Base-by-base conservation (phyloP, 2,113 vertebrate species). In the Pelobates fuscus region DNA sequence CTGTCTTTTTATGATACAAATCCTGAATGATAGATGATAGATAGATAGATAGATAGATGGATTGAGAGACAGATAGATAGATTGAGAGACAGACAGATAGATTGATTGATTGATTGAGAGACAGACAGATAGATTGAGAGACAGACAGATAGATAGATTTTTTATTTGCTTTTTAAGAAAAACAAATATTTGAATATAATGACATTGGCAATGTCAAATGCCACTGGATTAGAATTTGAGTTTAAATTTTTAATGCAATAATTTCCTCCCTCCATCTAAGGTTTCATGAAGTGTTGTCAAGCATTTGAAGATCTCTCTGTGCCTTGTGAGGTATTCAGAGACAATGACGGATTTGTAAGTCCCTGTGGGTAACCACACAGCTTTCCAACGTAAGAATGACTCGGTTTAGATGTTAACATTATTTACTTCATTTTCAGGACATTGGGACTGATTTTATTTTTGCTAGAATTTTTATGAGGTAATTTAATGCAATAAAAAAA, bases 241-340 rank as follows among this genome's bases (percentile, higher is more conserved):
- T 68, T 43, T 77, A 77, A 77, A 77, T 77, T 77, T 77, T 77
- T 77, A 77, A 77, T 77, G 73, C 64, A 61, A 77, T 77, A 77
- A 77, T 61, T 77, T 77, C 73, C 65, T 68, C 26, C 55, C 3
- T 59, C 52, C 65, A 68, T 68, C 73, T 77, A 52, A 30, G 55
- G 73, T 77, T 77, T 77, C 73, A 77, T 77, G 64, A 52, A 77
- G 64, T 66, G 71, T 43, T 65, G 23, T 41, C 10, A 27, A 74
- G 25, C 64, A 23, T 67, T 76, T 75, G 72, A 63, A 75, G 29
- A 75, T 75, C 63, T 59, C 21, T 43, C n/a, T 52, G 23, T 58
- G 29, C 57, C 32, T 67, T 15, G 41, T 60, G 55, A 67, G 60
- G 63, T 46, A 75, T 77, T 46, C 37, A 46, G 63, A 75, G 72